Evolutionary conservation across 2,797 vertebrate species (phyloP).

Genomic region (Gallinago nigripennis): DNA sequence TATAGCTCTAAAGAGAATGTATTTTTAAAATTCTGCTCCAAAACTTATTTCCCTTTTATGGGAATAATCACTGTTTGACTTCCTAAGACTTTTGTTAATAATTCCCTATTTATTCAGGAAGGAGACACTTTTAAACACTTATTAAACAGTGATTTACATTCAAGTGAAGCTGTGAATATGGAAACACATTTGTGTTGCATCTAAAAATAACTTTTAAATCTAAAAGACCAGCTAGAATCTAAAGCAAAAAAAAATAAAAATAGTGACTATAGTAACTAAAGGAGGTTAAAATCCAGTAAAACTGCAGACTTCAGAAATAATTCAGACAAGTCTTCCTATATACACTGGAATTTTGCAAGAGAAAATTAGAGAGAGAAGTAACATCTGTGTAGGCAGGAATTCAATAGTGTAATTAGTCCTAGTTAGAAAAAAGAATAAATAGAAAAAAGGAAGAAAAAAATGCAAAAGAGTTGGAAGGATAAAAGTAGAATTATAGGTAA

Average conservation of each 20-base stretch:
- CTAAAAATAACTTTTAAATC: not conserved
- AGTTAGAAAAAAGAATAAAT: not conserved
- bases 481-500: not conserved
- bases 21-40: not conserved
- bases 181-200: not conserved
- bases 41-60: not conserved
- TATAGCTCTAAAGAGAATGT: not conserved
- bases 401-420: not conserved
- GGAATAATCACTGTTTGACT: not conserved
- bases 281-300: not conserved
- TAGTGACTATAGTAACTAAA: not conserved
- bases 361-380: not conserved
- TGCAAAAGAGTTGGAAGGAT: not conserved
- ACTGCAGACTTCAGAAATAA: not conserved
- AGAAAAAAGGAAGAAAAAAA: not conserved
- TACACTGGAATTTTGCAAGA: not conserved
- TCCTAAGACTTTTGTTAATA: not conserved
- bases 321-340: not conserved
- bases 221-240: not conserved
- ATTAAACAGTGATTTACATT: not conserved
- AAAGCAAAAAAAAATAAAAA: not conserved
- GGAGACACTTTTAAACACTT: not conserved
- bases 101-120: not conserved
- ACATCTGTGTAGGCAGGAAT: not conserved
- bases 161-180: not conserved